Evolutionary conservation across 64 coral and sea anemone genomes (phyloP).

Genomic region (Astreopora myriophthalma): DNA sequence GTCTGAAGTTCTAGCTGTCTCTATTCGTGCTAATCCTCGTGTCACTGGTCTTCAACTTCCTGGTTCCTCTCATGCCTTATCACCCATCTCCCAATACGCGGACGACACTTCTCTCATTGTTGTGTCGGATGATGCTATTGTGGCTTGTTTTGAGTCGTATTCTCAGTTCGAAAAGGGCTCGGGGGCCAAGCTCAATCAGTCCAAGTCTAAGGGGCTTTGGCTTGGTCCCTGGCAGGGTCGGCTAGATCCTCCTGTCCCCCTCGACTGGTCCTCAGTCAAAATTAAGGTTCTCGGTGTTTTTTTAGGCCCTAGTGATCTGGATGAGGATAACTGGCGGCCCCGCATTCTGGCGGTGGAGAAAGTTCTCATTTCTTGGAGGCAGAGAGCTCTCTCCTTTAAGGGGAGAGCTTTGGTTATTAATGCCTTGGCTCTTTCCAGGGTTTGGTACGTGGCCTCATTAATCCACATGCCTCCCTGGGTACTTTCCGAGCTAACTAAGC

Average conservation of each 20-base stretch:
- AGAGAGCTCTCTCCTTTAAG: neutral
- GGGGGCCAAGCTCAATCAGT: neutral
- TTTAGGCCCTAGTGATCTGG: neutral
- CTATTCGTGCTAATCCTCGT: neutral
- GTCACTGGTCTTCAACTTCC: neutral
- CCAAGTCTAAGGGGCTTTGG: slow-evolving; percentile 58
- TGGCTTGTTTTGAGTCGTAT: slow-evolving; percentile 12
- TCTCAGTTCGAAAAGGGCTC: neutral
- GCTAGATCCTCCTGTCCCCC: slow-evolving; percentile 1
- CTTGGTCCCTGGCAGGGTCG: neutral
- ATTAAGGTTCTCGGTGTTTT: slow-evolving; percentile 15
- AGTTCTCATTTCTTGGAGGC: slow-evolving; percentile 6
- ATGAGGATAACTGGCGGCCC: neutral
- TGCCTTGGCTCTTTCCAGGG: slow-evolving; percentile 6
- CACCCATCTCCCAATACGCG: slow-evolving; percentile 5
- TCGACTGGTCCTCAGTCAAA: neutral
- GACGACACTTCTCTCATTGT: slow-evolving; percentile 26
- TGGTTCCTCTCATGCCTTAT: neutral
- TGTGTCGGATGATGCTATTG: neutral
- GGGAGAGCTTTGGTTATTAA: slow-evolving; percentile 26
- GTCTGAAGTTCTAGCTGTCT: slow-evolving; percentile 11
- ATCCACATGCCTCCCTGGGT: neutral
- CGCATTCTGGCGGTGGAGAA: neutral
- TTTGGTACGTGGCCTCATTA: slow-evolving; percentile 15
- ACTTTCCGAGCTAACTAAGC: neutral